A percentile compares a stretch with the other conserved stretches of the same genome.
Evolutionary conservation across 2,113 vertebrate genomes (phyloP).

Genomic region (Gorsachius goisagi): DNA sequence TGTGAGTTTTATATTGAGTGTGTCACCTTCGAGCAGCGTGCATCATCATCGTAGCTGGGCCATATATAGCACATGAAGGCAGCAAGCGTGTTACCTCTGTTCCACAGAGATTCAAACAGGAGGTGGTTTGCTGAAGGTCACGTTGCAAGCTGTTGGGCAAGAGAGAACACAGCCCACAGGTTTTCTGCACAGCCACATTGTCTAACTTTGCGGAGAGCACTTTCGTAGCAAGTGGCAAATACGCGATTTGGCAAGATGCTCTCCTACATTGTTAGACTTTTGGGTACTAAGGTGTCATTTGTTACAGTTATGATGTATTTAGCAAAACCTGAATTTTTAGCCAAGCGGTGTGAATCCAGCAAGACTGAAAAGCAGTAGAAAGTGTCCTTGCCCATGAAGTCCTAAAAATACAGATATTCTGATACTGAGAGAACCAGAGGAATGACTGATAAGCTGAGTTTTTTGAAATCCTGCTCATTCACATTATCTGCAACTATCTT

Average conservation of each 20-base stretch:
- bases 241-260: neutral
- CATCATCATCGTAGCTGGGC: neutral
- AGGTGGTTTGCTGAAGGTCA: neutral
- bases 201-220: neutral
- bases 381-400: neutral
- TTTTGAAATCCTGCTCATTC: neutral
- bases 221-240: neutral
- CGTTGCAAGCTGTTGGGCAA: neutral
- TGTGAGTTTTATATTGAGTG: neutral
- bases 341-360: neutral
- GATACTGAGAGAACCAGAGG: neutral
- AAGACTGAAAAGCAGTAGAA: neutral
- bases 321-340: neutral
- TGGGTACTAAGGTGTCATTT: neutral
- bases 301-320: neutral
- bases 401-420: neutral
- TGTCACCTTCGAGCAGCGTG: neutral
- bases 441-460: neutral
- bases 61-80: neutral
- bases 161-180: neutral
- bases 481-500: neutral
- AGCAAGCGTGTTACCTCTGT: neutral
- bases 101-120: neutral
- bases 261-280: neutral
- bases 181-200: neutral